Evolutionary conservation across 92 coral and sea anemone genomes (phyloP).

Genomic region (Parazoanthus darwini): DNA sequence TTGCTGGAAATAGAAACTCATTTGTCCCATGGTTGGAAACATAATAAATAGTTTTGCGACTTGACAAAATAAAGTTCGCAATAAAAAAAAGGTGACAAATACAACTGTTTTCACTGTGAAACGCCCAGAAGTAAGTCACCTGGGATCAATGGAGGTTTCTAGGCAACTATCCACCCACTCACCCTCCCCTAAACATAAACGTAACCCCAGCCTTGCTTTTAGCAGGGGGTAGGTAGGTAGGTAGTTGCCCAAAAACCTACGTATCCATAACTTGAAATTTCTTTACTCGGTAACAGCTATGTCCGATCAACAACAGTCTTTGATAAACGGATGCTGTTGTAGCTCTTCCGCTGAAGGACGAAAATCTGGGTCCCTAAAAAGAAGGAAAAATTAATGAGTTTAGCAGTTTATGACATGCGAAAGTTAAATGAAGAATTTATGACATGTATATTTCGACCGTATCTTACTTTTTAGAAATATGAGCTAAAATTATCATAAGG

Average conservation of each 20-base stretch:
- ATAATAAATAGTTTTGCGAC: too few relatives aligned
- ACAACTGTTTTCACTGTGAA: not conserved
- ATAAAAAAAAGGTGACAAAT: not conserved
- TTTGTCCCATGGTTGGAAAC: too few relatives aligned
- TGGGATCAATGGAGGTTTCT: too few relatives aligned
- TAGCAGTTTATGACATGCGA: not conserved
- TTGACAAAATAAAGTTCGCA: too few relatives aligned
- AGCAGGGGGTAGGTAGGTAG: too few relatives aligned
- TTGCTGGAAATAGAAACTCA: too few relatives aligned
- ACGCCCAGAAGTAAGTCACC: not conserved
- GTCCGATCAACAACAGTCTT: constrained; percentile 26
- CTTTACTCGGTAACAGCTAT: not conserved
- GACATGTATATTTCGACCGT: not conserved
- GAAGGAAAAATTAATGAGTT: not conserved
- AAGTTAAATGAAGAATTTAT: not conserved
- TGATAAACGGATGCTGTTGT: constrained; percentile 68
- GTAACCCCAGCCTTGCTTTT: too few relatives aligned
- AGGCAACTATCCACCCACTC: too few relatives aligned
- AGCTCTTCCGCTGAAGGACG: constrained; percentile 79
- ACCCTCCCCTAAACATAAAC: too few relatives aligned
- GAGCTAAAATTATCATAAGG: too few relatives aligned
- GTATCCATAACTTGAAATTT: not conserved
- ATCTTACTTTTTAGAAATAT: not conserved
- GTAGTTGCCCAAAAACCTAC: too few relatives aligned
- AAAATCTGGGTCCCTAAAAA: constrained; percentile 71